Percentiles rank a stretch among this genome's conserved stretches.
phyloP scores from a whole-genome alignment of 1,140 invertebrate genomes.

The Teleopsis dalmanni region DNA sequence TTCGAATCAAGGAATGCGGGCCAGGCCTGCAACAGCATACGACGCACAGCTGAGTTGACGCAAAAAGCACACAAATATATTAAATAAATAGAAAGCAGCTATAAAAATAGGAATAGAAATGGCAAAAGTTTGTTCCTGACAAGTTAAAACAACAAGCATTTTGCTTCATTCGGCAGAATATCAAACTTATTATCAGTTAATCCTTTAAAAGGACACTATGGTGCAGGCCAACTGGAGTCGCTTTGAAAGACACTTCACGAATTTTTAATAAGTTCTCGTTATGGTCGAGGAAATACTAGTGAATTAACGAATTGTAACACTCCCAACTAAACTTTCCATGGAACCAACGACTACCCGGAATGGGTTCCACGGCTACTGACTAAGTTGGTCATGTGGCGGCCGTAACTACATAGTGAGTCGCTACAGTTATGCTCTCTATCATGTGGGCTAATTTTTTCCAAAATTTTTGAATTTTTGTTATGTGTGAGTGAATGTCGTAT shows the following conservation, averaged over 20 bases:
- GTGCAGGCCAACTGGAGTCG: not conserved
- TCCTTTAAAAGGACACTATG: constrained; percentile 3
- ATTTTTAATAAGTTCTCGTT: not conserved
- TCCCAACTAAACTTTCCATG: not conserved
- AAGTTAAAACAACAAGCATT: no score
- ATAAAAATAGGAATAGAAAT: not conserved
- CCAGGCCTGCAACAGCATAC: no score
- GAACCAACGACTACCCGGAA: not conserved
- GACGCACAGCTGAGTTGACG: not conserved
- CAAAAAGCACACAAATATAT: not conserved
- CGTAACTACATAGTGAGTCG: not conserved
- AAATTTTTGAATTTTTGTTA: no score
- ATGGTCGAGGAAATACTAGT: not conserved
- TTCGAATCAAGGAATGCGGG: no score
- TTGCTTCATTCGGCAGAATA: no score
- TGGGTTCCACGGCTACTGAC: not conserved
- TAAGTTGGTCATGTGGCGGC: not conserved
- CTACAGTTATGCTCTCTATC: constrained; percentile 1
- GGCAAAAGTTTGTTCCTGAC: not conserved
- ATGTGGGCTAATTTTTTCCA: no score
- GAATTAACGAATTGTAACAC: constrained; percentile 9
- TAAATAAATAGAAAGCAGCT: not conserved
- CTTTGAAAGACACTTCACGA: not conserved
- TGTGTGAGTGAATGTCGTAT: not conserved
- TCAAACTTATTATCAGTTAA: constrained; percentile 13